Conservation (phyloP, 53 echinoderm and acorn worm species). For the Glandiceps talaboti region DNA sequence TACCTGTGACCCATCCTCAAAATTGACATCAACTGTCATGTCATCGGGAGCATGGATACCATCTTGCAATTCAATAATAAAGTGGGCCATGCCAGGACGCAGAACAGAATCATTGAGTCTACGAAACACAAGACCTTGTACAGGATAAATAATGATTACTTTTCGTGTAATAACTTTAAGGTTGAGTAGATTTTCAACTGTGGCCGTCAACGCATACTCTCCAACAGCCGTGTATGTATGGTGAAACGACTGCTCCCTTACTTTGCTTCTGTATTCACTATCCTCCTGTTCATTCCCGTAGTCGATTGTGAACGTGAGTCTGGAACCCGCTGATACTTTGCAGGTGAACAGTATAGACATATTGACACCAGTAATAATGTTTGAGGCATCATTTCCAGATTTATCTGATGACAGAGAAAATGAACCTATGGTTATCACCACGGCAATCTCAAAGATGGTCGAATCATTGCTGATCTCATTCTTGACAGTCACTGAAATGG, state of each 20-base stretch:
- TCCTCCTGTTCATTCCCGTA: constrained; percentile 20
- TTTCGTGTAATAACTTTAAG: not conserved
- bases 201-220: constrained; percentile 18
- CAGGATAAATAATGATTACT: constrained; percentile 9
- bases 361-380: constrained; percentile 14
- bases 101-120: not conserved
- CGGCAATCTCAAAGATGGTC: not conserved
- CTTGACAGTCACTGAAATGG: not conserved
- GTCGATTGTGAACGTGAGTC: constrained; percentile 15
- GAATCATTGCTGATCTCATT: not conserved
- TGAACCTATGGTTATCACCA: constrained; percentile 6
- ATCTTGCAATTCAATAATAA: constrained; percentile 17
- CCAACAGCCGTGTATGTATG: constrained; percentile 29
- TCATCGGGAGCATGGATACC: constrained; percentile 6
- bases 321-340: constrained; percentile 6
- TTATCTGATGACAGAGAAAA: not conserved
- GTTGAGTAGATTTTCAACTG: constrained; percentile 17
- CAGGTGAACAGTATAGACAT: constrained; percentile 2
- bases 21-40: constrained; percentile 18
- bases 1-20: constrained; percentile 11
- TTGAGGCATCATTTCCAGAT: constrained; percentile 5
- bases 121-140: constrained; percentile 10
- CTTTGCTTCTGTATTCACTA: not conserved
- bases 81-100: not conserved
- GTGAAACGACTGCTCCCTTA: not conserved